A percentile compares a stretch with the other conserved stretches of the same genome.
Conservation (phyloP, 2,797 vertebrate genomes). For the Peromyscus melanophrys region DNA sequence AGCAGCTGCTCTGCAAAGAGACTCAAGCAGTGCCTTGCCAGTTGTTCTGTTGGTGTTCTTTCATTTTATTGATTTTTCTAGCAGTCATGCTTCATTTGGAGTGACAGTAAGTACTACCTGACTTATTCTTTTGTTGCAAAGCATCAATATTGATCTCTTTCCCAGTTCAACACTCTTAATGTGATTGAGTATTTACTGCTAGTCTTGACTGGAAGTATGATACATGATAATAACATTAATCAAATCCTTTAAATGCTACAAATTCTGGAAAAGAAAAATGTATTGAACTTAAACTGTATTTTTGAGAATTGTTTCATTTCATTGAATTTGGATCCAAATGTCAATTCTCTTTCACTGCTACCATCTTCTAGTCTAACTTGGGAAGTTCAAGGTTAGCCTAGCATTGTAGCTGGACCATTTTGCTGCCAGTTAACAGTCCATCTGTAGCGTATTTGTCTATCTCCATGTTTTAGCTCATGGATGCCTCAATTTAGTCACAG, state of each 20-base stretch:
- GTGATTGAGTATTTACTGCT: conserved; percentile 55
- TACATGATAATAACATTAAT: conserved; percentile 52
- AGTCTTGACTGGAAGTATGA: conserved; percentile 59
- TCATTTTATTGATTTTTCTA: conserved; percentile 61
- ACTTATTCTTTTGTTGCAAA: conserved; percentile 67
- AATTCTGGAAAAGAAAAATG: conserved; percentile 50
- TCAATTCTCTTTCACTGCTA: not conserved
- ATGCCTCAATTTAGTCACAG: not conserved
- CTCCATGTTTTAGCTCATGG: not conserved
- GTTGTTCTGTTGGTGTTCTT: conserved; percentile 66
- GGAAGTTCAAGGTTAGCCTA: not conserved
- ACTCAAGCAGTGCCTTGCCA: not conserved
- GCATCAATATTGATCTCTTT: conserved; percentile 60
- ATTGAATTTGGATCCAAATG: not conserved
- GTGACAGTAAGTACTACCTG: conserved; percentile 67
- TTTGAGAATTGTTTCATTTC: not conserved
- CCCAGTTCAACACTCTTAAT: conserved; percentile 6
- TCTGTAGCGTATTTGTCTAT: not conserved
- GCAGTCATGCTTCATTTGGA: conserved; percentile 57
- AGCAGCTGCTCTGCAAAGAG: not conserved
- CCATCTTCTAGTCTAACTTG: not conserved
- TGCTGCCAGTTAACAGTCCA: not conserved
- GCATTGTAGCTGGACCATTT: not conserved
- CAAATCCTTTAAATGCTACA: conserved; percentile 46
- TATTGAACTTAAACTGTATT: conserved; percentile 11